Evolutionary conservation across 2,888 invertebrate genomes (phyloP), one percentile per base, ranked within the genome.

Genomic region (Phoenoteleia sp.): DNA sequence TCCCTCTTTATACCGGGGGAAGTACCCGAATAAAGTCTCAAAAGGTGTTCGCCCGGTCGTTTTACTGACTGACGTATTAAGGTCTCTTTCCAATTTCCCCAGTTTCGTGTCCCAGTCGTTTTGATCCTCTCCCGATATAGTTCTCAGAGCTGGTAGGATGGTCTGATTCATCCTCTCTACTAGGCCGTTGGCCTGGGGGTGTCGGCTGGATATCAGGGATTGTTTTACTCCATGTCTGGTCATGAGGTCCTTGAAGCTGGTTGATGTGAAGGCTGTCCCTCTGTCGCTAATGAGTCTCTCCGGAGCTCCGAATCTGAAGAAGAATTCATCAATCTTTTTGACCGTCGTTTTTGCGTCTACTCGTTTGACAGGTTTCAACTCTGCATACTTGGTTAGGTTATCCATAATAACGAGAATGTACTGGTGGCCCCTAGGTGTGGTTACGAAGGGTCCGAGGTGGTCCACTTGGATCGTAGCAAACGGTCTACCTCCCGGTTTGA

Each of bases 1-100:
- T 1, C 81, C 75, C 0, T 81, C 75, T 3, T 33, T 27, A 19
- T 56, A 76, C 1, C 81, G 29, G 6, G 69, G 69, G n/a, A 39
- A 56, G 21, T 75, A 81, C 0, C 66, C 81, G n/a, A 33, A 74
- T 9, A 81, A 6, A 1, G n/a, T 47, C 36, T 56, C 45, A 23
- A 71, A 71, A 0, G 71, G 71, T 1, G 58, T 13, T 4, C 45
- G 19, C 0, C 71, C 56, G 1, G 58, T 47, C 0, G 47, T 15
- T 29, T 71, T 71, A 15, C 19, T 42, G 0, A 71, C 23, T 1
- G 29, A 25, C 1, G 25, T 17, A 58, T 71, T 71, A 1, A 71
- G 4, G n/a, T 5, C 9, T 3, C 62, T 23, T 17, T 62, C 42
- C 3, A 62, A 15, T 1, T 7, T 3, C 0, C 54, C 69, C 15